phyloP scores from a whole-genome alignment of 2,888 invertebrate genomes.

The Heliconius hortense region DNA sequence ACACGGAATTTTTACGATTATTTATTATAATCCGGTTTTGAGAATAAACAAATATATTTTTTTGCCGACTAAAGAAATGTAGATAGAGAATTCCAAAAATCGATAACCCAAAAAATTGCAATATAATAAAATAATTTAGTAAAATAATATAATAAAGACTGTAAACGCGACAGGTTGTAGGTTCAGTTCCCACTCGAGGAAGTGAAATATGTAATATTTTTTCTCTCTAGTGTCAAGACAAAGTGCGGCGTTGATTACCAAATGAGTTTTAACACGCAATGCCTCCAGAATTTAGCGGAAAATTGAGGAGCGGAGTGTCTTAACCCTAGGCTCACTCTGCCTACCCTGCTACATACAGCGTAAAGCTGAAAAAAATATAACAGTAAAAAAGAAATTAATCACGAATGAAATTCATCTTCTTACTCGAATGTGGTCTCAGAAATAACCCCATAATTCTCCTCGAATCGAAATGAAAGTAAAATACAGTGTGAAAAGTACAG shows the following conservation, averaged over 20 bases:
- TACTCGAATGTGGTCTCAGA: not conserved
- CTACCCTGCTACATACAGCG: too few relatives aligned
- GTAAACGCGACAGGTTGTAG: too few relatives aligned
- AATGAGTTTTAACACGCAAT: too few relatives aligned
- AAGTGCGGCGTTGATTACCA: too few relatives aligned
- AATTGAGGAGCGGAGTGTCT: too few relatives aligned
- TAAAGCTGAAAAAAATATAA: too few relatives aligned
- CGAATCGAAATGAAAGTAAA: not conserved
- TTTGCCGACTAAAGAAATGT: constrained; percentile 26
- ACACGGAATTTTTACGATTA: constrained; percentile 53
- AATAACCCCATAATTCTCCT: not conserved
- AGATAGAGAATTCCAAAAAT: not conserved
- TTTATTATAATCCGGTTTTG: constrained; percentile 45
- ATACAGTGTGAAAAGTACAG: not conserved
- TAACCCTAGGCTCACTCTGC: too few relatives aligned
- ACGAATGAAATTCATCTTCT: not conserved
- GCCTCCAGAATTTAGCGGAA: too few relatives aligned
- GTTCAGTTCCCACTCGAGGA: too few relatives aligned
- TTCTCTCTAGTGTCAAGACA: too few relatives aligned
- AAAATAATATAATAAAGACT: too few relatives aligned
- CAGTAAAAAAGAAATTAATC: not conserved
- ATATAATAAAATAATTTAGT: not conserved
- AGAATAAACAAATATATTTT: constrained; percentile 27
- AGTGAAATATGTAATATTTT: too few relatives aligned
- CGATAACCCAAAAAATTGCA: not conserved